A percentile compares a stretch with the other conserved stretches of the same genome.
Conservation (phyloP, 2,888 invertebrate genomes). For the Adelphocoris suturalis region DNA sequence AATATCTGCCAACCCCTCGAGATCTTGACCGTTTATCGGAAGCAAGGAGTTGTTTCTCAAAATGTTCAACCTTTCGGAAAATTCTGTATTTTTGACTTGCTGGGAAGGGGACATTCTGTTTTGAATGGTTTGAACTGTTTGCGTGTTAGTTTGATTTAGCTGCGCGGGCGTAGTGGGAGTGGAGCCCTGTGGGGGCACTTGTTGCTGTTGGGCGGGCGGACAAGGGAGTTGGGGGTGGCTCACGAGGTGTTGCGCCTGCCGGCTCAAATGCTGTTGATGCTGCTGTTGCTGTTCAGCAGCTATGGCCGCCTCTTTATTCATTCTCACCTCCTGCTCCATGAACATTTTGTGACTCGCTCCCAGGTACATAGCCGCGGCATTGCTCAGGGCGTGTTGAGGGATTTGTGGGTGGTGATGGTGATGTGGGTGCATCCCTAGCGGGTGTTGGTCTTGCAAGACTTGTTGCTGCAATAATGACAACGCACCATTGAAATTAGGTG, state of each 20-base stretch:
- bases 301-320: conserved; percentile 83
- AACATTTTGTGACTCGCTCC: conserved; percentile 89
- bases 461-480: conserved; percentile 78
- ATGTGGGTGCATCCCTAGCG: conserved; percentile 76
- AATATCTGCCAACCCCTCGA: conserved; percentile 93
- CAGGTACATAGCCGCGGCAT: conserved; percentile 85
- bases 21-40: conserved; percentile 87
- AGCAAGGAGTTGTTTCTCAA: conserved; percentile 85
- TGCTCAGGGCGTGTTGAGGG: conserved; percentile 78
- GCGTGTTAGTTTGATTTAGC: conserved; percentile 79
- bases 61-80: conserved; percentile 88
- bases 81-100: conserved; percentile 79
- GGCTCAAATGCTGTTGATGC: conserved; percentile 81
- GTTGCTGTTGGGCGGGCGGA: conserved; percentile 76
- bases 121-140: conserved; percentile 76
- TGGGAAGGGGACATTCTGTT: conserved; percentile 74
- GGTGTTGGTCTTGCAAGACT: conserved; percentile 78
- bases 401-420: conserved; percentile 78
- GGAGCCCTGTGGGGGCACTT: conserved; percentile 76
- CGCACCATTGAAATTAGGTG: conserved; percentile 77
- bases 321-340: conserved; percentile 88
- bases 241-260: conserved; percentile 78
- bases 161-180: conserved; percentile 74
- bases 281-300: conserved; percentile 81
- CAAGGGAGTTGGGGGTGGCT: conserved; percentile 77